Percentiles rank a stretch among this genome's conserved stretches.
Evolutionary conservation across 2,888 invertebrate species (phyloP).

Genomic region (Eupeodes luniger): DNA sequence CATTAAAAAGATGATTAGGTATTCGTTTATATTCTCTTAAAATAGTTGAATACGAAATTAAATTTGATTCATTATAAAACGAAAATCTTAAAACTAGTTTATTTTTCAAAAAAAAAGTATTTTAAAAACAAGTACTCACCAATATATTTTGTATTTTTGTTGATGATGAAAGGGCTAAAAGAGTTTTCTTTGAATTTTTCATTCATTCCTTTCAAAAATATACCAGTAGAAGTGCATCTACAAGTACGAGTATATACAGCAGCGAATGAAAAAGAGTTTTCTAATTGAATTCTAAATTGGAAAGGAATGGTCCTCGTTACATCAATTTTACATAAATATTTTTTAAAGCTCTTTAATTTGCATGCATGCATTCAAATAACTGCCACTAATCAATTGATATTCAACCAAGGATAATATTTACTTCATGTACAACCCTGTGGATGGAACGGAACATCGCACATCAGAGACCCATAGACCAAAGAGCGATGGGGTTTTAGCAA

Average conservation of each 20-base stretch:
- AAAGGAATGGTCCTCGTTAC: slow-evolving; percentile 63
- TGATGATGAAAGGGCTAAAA: not conserved
- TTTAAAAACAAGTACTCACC: not conserved
- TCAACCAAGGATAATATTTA: slow-evolving; percentile 61
- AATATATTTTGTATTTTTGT: not conserved
- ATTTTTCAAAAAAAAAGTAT: not conserved
- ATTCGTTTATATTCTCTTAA: too few relatives aligned
- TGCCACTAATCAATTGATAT: slow-evolving; percentile 67
- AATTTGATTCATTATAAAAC: too few relatives aligned
- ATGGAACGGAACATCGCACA: too few relatives aligned
- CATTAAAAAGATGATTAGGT: too few relatives aligned
- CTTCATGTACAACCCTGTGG: not conserved
- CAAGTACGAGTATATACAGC: not conserved
- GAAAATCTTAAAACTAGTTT: too few relatives aligned
- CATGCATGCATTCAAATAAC: slow-evolving; percentile 59
- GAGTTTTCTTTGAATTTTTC: not conserved
- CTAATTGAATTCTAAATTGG: slow-evolving; percentile 45
- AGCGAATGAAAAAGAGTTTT: not conserved
- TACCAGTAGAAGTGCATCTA: not conserved
- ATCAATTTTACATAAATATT: slow-evolving; percentile 52
- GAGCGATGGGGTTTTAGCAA: not conserved
- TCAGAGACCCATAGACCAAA: too few relatives aligned
- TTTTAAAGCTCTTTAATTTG: slow-evolving; percentile 48
- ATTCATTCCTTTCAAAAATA: not conserved
- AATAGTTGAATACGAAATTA: too few relatives aligned